Evolutionary conservation across 2,888 invertebrate species (phyloP).

Genomic region (Leptinotarsa tumamoca): DNA sequence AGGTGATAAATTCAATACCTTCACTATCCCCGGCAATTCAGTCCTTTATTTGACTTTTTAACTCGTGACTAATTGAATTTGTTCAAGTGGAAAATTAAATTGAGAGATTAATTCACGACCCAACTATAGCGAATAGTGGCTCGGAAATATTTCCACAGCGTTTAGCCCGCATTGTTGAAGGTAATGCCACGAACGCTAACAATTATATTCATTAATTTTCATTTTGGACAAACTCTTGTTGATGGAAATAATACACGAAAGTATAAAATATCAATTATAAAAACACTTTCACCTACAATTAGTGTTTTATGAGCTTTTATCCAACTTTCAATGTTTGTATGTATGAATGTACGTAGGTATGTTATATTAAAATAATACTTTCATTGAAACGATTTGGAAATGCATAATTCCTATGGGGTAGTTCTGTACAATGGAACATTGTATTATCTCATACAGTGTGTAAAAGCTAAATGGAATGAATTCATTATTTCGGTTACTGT

Average conservation of each 20-base stretch:
- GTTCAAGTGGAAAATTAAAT: constrained; percentile 16
- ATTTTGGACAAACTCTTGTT: background rate
- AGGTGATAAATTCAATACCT: constrained; percentile 13
- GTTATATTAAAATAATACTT: no score
- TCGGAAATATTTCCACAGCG: constrained; percentile 1
- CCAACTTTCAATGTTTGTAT: no score
- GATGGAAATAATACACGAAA: background rate
- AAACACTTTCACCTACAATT: background rate
- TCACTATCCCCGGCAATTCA: constrained; percentile 6
- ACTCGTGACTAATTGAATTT: constrained; percentile 17
- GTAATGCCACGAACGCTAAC: background rate
- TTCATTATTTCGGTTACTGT: no score
- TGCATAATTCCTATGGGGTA: no score
- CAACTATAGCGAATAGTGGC: constrained; percentile 11
- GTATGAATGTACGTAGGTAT: no score
- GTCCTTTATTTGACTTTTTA: constrained; percentile 17
- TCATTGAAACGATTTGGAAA: no score
- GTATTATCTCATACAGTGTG: no score
- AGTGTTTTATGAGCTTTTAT: no score
- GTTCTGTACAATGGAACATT: no score
- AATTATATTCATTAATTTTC: constrained; percentile 6
- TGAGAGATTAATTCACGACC: constrained; percentile 16
- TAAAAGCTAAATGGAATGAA: no score
- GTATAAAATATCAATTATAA: background rate
- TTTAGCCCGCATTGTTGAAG: constrained; percentile 1